Conservation (phyloP, 2,888 invertebrate genomes). For the Oxyscelio sp. region DNA sequence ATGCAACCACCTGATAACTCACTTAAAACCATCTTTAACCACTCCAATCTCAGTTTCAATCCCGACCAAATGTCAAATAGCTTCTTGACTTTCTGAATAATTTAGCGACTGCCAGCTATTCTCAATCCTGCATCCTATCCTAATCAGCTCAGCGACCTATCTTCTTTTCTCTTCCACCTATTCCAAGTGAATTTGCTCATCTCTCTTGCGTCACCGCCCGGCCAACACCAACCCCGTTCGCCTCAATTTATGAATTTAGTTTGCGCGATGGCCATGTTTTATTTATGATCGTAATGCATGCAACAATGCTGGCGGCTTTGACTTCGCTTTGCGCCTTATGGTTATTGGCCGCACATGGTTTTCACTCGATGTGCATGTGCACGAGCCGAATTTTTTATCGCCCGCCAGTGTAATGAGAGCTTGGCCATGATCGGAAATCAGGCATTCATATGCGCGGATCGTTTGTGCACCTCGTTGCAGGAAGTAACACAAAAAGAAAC, state of each 20-base stretch:
- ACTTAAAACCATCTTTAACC: too few species aligned
- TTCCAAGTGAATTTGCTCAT: too few species aligned
- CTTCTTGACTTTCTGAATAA: too few species aligned
- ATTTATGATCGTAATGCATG: slow-evolving; percentile 43
- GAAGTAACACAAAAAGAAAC: slow-evolving; percentile 50
- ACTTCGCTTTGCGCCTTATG: slow-evolving; percentile 10
- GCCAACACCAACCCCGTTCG: not conserved
- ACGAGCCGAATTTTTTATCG: slow-evolving; percentile 34
- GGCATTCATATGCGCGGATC: slow-evolving; percentile 53
- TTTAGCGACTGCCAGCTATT: too few species aligned
- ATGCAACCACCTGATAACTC: too few species aligned
- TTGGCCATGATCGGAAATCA: slow-evolving; percentile 29
- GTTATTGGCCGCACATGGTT: slow-evolving; percentile 20
- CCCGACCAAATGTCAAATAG: too few species aligned
- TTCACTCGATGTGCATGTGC: slow-evolving; percentile 10
- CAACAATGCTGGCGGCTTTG: slow-evolving; percentile 33
- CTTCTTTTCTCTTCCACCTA: too few species aligned
- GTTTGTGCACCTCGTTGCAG: slow-evolving; percentile 16
- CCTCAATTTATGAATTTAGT: slow-evolving; percentile 39
- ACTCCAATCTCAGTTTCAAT: too few species aligned
- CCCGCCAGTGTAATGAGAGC: slow-evolving; percentile 40
- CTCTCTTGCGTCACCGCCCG: too few species aligned
- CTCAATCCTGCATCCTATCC: too few species aligned
- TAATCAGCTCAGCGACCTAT: too few species aligned
- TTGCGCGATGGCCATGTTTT: slow-evolving; percentile 25